These are phyloP conservation scores for Excalfactoria chinensis DNA, from an alignment of 2,113 vertebrate species.

Conservation along the genomic window DNA sequence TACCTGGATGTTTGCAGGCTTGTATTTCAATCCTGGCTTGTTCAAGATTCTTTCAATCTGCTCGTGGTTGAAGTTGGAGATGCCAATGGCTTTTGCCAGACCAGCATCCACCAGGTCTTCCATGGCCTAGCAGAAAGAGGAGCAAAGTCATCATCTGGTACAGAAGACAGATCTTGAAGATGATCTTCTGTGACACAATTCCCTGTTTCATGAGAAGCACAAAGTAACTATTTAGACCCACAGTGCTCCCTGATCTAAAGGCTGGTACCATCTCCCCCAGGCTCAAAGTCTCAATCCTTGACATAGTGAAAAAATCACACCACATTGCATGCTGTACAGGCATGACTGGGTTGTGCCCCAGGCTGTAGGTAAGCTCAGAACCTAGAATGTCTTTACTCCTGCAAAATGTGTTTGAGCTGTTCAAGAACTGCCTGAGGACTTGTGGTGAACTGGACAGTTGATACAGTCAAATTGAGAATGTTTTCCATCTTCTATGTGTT, in stretches of 20 bases:
- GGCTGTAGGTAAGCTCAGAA: not conserved
- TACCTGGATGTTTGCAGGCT: constrained; percentile 88
- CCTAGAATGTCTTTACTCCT: not conserved
- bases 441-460: not conserved
- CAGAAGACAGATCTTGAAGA: not conserved
- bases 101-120: constrained; percentile 88
- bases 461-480: not conserved
- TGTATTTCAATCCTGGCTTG: constrained; percentile 88
- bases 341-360: not conserved
- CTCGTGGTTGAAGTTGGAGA: constrained; percentile 90
- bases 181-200: not conserved
- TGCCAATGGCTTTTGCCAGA: constrained; percentile 87
- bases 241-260: not conserved
- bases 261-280: not conserved
- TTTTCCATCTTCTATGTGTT: not conserved
- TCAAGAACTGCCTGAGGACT: not conserved
- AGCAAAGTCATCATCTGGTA: not conserved
- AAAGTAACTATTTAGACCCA: not conserved
- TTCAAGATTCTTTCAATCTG: constrained; percentile 86
- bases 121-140: constrained; percentile 81
- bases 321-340: not conserved
- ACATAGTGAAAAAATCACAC: not conserved
- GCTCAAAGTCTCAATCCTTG: not conserved
- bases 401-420: not conserved
- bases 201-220: not conserved